Evolutionary conservation across 2,113 vertebrate genomes (phyloP).

Genomic region (Xiphorhynchus elegans): DNA sequence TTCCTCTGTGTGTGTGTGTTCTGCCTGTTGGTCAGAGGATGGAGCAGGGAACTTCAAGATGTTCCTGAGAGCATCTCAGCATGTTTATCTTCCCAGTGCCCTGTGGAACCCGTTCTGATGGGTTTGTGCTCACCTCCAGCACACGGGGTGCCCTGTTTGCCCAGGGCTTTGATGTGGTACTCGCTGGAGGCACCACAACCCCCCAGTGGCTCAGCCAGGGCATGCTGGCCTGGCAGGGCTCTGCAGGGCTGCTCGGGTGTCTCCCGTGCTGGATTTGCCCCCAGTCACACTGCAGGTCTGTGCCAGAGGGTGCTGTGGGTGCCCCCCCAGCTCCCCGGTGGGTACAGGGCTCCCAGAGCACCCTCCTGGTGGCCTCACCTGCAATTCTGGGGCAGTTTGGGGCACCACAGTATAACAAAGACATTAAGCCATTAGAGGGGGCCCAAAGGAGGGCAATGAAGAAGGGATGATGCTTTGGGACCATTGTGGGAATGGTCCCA

Average conservation of each 20-base stretch:
- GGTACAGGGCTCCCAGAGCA: neutral
- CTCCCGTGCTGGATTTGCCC: neutral
- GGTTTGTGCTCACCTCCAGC: neutral
- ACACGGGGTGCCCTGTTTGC: neutral
- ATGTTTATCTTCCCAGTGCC: neutral
- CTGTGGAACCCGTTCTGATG: neutral
- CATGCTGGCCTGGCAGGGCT: neutral
- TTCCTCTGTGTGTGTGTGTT: neutral
- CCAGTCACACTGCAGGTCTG: neutral
- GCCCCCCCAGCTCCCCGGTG: accelerated
- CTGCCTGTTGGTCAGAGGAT: neutral
- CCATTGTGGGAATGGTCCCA: neutral
- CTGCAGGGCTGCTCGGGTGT: neutral
- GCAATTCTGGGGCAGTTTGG: neutral
- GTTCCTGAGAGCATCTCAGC: neutral
- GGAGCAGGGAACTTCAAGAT: neutral
- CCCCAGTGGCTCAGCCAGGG: no score
- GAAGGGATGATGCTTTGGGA: neutral
- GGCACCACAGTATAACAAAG: neutral
- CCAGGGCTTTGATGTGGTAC: neutral
- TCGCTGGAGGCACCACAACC: neutral
- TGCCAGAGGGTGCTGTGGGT: neutral
- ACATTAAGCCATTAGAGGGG: neutral
- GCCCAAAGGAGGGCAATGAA: neutral
- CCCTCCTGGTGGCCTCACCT: neutral